Percentiles rank a stretch among this genome's conserved stretches.
phyloP scores from a whole-genome alignment of 2,888 invertebrate genomes.

The Hyalella azteca region DNA sequence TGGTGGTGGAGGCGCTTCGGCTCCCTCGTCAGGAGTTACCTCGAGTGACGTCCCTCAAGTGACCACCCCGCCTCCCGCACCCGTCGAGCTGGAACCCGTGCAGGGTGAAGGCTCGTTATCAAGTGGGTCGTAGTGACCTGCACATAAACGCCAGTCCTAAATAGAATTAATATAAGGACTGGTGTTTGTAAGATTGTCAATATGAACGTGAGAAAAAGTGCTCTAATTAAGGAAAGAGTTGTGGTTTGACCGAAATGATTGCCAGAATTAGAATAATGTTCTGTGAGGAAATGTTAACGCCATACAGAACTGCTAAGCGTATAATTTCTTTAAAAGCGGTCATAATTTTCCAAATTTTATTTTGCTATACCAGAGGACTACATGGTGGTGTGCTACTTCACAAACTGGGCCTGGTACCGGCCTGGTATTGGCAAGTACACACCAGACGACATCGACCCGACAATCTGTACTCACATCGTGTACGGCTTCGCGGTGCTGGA shows the following conservation, averaged over 20 bases:
- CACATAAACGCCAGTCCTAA: too few species aligned
- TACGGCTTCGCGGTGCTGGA: slow-evolving; percentile 91
- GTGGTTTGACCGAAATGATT: not conserved
- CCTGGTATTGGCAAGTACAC: slow-evolving; percentile 77
- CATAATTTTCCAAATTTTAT: too few species aligned
- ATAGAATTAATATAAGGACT: too few species aligned
- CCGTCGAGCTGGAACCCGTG: not conserved
- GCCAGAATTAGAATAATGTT: too few species aligned
- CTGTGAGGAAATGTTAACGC: too few species aligned
- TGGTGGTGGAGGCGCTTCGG: not conserved
- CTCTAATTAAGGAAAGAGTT: too few species aligned
- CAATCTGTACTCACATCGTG: slow-evolving; percentile 87
- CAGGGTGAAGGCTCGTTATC: not conserved
- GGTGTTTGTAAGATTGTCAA: too few species aligned
- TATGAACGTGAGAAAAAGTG: too few species aligned
- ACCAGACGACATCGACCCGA: slow-evolving; percentile 81
- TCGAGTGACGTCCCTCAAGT: not conserved
- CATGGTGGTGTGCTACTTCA: slow-evolving; percentile 79
- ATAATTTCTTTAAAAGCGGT: too few species aligned
- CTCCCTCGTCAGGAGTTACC: not conserved
- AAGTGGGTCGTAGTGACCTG: too few species aligned
- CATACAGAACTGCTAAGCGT: too few species aligned
- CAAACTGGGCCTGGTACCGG: slow-evolving; percentile 80
- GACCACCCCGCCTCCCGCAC: not conserved
- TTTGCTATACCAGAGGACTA: slow-evolving; percentile 14